Evolutionary conservation across 2,113 vertebrate genomes (phyloP).

Genomic region (Hippocampus barbouri): DNA sequence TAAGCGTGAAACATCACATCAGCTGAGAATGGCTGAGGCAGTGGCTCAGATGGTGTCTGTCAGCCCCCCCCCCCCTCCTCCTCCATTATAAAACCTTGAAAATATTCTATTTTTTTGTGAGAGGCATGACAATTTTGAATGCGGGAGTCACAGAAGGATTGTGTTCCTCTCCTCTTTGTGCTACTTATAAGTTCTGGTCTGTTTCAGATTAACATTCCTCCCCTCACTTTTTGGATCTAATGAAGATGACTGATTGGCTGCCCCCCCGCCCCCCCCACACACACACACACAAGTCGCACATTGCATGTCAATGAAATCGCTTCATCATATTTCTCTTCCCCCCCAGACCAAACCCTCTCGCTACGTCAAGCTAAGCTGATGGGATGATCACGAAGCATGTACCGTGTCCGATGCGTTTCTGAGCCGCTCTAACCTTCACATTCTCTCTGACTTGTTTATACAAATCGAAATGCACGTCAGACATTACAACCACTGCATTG

Average conservation of each 20-base stretch:
- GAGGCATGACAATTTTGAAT: constrained; percentile 46
- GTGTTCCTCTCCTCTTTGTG: constrained; percentile 30
- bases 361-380: constrained; percentile 57
- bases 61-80: constrained; percentile 14
- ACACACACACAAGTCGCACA: constrained; percentile 46
- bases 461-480: constrained; percentile 17
- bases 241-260: constrained; percentile 54
- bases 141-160: constrained; percentile 39
- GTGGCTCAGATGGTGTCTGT: constrained; percentile 32
- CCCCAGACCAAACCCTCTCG: not conserved
- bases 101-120: constrained; percentile 37
- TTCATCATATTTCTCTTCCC: constrained; percentile 57
- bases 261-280: not conserved
- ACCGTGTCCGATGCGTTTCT: constrained; percentile 59
- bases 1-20: constrained; percentile 70
- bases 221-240: constrained; percentile 37
- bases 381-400: constrained; percentile 59
- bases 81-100: constrained; percentile 40
- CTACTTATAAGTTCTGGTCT: constrained; percentile 55
- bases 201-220: constrained; percentile 33
- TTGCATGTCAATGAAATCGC: constrained; percentile 62
- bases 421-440: constrained; percentile 41
- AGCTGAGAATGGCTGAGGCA: constrained; percentile 50
- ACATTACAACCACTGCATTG: not conserved
- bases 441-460: constrained; percentile 40